Evolutionary conservation across 2,797 vertebrate genomes (phyloP), one percentile per base, ranked within the genome.

Genomic region (Acropternis orthonyx): DNA sequence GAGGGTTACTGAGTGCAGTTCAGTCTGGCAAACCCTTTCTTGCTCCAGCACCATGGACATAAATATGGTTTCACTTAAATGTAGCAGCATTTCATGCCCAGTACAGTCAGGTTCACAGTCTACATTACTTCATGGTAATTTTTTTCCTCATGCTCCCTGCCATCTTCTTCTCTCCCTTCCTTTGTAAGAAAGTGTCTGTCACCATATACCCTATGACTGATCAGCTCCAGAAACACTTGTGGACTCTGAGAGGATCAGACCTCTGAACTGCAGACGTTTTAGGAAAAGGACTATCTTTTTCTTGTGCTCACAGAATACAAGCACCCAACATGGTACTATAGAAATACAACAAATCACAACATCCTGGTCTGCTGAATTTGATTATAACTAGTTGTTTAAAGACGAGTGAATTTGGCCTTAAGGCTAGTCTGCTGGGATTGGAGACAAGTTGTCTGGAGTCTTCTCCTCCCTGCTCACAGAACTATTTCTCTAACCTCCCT

Each of bases 371-470:
- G 71, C 63, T 32, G 9, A 85, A 82, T 80, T 84, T 94, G 85
- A 96, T 95, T 88, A 96, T 71, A 92, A 84, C 95, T 71, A 82
- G 89, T 90, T 10, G 3, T 80, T 74, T 94, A 92, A 97, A 93
- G 93, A 95, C 5, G 13, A 93, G 92, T 72, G 92, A 96, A 97
- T 94, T 86, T 87, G 89, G 94, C 96, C 96, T 96, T 79, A 51
- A 95, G 96, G 95, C 93, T 95, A 56, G 93, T 90, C 88, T 93
- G 77, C 83, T 92, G 54, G 63, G 67, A 43, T 83, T 96, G 96
- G 96, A 97, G 96, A 96, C 96, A 95, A 93, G 54, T 92, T 90
- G 95, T 96, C 96, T 97, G 96, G 77, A 94, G 88, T 93, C 71
- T 73, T 93, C 94, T 92, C 89, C 85, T 95, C 77, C 88, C 89